Evolutionary conservation across 2,113 vertebrate species (phyloP).

Genomic region (Cyrtonyx montezumae): DNA sequence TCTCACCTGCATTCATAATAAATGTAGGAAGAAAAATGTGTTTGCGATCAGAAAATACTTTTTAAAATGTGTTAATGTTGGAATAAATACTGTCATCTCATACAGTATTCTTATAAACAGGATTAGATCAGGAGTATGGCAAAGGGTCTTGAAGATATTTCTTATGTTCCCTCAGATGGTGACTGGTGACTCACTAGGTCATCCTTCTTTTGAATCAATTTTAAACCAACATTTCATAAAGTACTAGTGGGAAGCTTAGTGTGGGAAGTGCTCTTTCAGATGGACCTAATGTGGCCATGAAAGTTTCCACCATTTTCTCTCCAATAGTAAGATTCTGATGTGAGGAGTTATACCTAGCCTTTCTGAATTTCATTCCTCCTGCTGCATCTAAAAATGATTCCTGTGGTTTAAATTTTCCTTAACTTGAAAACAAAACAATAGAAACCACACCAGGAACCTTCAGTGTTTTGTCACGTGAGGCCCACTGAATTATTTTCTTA

Average conservation of each 20-base stretch:
- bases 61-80: background rate
- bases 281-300: constrained; percentile 36
- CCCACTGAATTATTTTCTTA: background rate
- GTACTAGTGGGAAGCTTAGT: constrained; percentile 39
- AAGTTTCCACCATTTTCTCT: constrained; percentile 46
- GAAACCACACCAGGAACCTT: background rate
- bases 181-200: constrained; percentile 44
- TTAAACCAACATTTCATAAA: constrained; percentile 25
- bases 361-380: constrained; percentile 21
- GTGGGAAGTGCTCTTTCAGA: constrained; percentile 65
- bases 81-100: background rate
- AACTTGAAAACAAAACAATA: background rate
- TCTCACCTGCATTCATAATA: background rate
- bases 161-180: constrained; percentile 14
- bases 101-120: background rate
- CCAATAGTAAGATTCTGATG: constrained; percentile 11
- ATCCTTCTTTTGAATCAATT: constrained; percentile 48
- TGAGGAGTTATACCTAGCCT: constrained; percentile 42
- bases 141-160: constrained; percentile 4
- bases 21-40: background rate
- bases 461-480: background rate
- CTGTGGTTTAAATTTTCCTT: constrained; percentile 11
- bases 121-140: background rate
- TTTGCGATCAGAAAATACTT: background rate
- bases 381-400: constrained; percentile 42